Evolutionary conservation across 2,888 invertebrate genomes (phyloP).

Genomic region (Panopea generosa): DNA sequence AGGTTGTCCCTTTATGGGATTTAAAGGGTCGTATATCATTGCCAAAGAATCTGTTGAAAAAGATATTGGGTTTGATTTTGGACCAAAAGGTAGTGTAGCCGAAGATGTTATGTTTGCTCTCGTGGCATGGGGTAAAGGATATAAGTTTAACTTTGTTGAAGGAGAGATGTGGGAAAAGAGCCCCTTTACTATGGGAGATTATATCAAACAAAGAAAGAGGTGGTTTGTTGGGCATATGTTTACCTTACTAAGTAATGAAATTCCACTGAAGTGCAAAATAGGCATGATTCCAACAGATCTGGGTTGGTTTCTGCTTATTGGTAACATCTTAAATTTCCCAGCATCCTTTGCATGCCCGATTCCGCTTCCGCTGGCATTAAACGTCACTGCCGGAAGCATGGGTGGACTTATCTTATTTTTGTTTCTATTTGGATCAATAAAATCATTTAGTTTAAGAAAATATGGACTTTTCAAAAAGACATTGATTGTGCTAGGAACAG

Average conservation of each 20-base stretch:
- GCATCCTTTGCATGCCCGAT: constrained; percentile 59
- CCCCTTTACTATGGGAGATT: constrained; percentile 61
- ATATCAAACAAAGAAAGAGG: constrained; percentile 61
- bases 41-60: constrained; percentile 58
- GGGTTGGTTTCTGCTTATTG: constrained; percentile 59
- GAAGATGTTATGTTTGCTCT: constrained; percentile 66
- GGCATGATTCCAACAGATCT: constrained; percentile 64
- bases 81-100: constrained; percentile 65
- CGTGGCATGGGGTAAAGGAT: constrained; percentile 60
- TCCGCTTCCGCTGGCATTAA: constrained; percentile 56
- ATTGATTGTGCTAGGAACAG: constrained; percentile 47
- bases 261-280: constrained; percentile 61
- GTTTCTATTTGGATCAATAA: constrained; percentile 64
- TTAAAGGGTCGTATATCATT: constrained; percentile 67
- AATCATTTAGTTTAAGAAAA: constrained; percentile 61
- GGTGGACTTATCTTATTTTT: constrained; percentile 62
- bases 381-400: constrained; percentile 59
- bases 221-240: constrained; percentile 66
- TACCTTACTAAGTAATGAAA: constrained; percentile 51
- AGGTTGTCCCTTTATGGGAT: constrained; percentile 61
- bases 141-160: constrained; percentile 62
- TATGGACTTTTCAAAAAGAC: constrained; percentile 52
- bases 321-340: constrained; percentile 60
- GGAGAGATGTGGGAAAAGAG: constrained; percentile 68
- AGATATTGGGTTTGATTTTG: constrained; percentile 64